phyloP scores from a whole-genome alignment of 2,888 invertebrate genomes.

The Macropis europaea region DNA sequence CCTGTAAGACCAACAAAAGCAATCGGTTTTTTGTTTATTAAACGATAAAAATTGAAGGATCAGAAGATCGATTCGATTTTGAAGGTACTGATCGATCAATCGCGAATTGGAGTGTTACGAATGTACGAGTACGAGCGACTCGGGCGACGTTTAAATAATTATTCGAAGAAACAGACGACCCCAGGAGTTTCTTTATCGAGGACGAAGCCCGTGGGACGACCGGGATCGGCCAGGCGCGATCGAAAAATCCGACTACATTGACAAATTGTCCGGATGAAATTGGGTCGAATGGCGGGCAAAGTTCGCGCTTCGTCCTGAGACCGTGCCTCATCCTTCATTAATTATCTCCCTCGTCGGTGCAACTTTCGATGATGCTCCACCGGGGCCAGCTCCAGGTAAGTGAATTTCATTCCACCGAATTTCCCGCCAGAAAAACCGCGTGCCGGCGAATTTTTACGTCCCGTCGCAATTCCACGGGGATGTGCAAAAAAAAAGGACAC shows the following conservation, averaged over 20 bases:
- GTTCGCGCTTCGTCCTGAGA: constrained; percentile 48
- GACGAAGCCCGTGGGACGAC: constrained; percentile 20
- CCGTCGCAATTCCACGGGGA: too few relatives aligned
- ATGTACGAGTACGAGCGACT: neutral
- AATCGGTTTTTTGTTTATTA: too few relatives aligned
- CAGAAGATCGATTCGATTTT: too few relatives aligned
- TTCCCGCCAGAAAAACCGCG: constrained; percentile 8
- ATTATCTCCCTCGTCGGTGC: constrained; percentile 47
- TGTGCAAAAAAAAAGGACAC: too few relatives aligned
- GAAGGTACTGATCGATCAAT: too few relatives aligned
- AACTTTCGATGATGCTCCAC: constrained; percentile 46
- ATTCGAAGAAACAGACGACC: constrained; percentile 28
- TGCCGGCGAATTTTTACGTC: too few relatives aligned
- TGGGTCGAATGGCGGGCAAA: constrained; percentile 49
- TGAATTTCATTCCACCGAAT: constrained; percentile 54
- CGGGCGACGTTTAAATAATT: constrained; percentile 8
- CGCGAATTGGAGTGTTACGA: too few relatives aligned
- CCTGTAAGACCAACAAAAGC: too few relatives aligned
- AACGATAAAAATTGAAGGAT: too few relatives aligned
- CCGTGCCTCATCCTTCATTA: constrained; percentile 59
- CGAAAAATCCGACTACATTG: constrained; percentile 54
- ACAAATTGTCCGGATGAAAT: constrained; percentile 56
- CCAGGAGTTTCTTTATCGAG: neutral
- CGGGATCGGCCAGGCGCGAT: constrained; percentile 20
- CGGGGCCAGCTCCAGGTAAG: constrained; percentile 53